Conservation (phyloP, 2,797 vertebrate species). For the Channa striata region DNA sequence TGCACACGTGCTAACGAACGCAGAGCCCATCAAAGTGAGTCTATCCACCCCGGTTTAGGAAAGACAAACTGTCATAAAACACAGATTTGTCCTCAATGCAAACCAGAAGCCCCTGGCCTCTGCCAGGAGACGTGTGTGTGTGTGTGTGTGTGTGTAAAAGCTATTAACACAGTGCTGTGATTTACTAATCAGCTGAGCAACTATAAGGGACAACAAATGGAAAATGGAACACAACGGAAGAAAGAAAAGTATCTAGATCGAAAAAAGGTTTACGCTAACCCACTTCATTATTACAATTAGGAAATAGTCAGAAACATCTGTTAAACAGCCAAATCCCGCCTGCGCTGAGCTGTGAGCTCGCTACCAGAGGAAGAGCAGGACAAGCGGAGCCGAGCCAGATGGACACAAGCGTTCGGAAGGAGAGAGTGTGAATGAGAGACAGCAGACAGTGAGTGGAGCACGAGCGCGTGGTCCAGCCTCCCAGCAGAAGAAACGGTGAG, state of each 20-base stretch:
- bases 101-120: constrained; percentile 68
- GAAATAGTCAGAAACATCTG: not conserved
- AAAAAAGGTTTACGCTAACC: not conserved
- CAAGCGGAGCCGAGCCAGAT: constrained; percentile 32
- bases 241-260: not conserved
- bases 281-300: constrained; percentile 5
- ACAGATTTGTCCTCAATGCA: constrained; percentile 65
- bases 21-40: constrained; percentile 68
- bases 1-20: constrained; percentile 25
- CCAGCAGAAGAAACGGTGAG: constrained; percentile 33
- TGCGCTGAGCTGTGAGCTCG: too few relatives aligned
- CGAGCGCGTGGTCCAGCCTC: constrained; percentile 23
- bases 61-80: constrained; percentile 76
- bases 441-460: constrained; percentile 26
- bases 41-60: constrained; percentile 47
- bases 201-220: not conserved
- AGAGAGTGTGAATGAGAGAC: constrained; percentile 24
- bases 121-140: constrained; percentile 21
- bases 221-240: not conserved
- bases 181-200: too few relatives aligned
- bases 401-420: constrained; percentile 17
- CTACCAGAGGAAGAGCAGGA: too few relatives aligned
- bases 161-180: not conserved
- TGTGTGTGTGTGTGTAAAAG: not conserved
- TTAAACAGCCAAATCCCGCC: too few relatives aligned